Conservation (phyloP, 2,888 invertebrate genomes). For the Eupithecia pulchellata region DNA sequence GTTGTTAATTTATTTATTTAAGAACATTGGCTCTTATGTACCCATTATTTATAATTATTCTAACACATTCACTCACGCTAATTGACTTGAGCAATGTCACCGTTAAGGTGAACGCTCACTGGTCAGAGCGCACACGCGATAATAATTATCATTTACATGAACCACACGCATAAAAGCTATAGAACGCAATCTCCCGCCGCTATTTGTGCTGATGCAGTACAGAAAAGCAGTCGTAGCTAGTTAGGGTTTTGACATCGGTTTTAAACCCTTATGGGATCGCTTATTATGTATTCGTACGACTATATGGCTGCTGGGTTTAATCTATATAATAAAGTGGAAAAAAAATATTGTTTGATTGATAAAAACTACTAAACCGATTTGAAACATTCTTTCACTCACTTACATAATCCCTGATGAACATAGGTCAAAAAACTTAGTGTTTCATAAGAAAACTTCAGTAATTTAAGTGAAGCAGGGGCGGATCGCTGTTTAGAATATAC, state of each 20-base stretch:
- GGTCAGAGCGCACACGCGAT: slow-evolving; percentile 1
- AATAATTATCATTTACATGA: neutral
- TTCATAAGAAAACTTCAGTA: too few relatives aligned
- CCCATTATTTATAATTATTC: slow-evolving; percentile 32
- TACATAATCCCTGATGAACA: too few relatives aligned
- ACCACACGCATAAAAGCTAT: neutral
- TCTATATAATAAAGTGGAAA: too few relatives aligned
- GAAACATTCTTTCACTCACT: too few relatives aligned
- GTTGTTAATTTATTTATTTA: neutral
- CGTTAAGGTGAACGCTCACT: slow-evolving; percentile 29
- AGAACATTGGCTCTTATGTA: slow-evolving; percentile 12
- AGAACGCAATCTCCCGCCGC: neutral
- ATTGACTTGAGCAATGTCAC: slow-evolving; percentile 68
- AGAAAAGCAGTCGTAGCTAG: too few relatives aligned
- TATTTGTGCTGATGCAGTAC: neutral
- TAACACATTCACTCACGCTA: slow-evolving; percentile 49
- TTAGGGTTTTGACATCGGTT: too few relatives aligned
- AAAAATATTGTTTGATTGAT: too few relatives aligned
- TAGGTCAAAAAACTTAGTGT: too few relatives aligned
- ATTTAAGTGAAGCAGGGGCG: too few relatives aligned
- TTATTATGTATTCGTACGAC: neutral
- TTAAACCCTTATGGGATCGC: too few relatives aligned
- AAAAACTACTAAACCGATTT: too few relatives aligned
- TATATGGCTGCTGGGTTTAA: neutral
- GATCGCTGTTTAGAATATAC: neutral